These are phyloP conservation scores for Ctena decussata DNA, from an alignment of 2,888 invertebrate genomes.

Conservation along the genomic window DNA sequence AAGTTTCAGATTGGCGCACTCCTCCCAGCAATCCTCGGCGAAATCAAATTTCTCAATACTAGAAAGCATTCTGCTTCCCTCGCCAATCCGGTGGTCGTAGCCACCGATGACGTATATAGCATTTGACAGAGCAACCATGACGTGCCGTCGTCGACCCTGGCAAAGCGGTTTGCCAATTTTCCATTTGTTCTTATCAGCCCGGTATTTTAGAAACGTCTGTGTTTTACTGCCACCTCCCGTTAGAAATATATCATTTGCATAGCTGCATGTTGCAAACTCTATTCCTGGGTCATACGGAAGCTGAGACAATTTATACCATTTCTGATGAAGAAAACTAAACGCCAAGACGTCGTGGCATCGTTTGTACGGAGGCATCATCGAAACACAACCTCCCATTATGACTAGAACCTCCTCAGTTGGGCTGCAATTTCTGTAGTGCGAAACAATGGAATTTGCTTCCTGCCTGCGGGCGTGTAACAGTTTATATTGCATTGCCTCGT, in stretches of 20 bases:
- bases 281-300: slow-evolving; percentile 80
- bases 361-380: slow-evolving; percentile 78
- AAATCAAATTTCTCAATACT: slow-evolving; percentile 80
- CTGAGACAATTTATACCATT: slow-evolving; percentile 77
- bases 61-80: slow-evolving; percentile 75
- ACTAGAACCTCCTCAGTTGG: slow-evolving; percentile 77
- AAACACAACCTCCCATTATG: slow-evolving; percentile 77
- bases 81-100: slow-evolving; percentile 78
- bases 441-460: slow-evolving; percentile 73
- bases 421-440: slow-evolving; percentile 69
- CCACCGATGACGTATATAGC: slow-evolving; percentile 79
- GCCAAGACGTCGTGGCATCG: slow-evolving; percentile 77
- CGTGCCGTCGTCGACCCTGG: slow-evolving; percentile 78
- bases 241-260: slow-evolving; percentile 79
- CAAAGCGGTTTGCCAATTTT: slow-evolving; percentile 73
- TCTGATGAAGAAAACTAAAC: slow-evolving; percentile 75
- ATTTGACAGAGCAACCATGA: slow-evolving; percentile 78
- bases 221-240: slow-evolving; percentile 79
- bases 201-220: slow-evolving; percentile 73
- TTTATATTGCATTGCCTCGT: slow-evolving; percentile 79
- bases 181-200: slow-evolving; percentile 80
- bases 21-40: slow-evolving; percentile 72
- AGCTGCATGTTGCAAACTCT: slow-evolving; percentile 80
- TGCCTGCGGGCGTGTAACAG: slow-evolving; percentile 78
- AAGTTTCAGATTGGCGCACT: slow-evolving; percentile 70